These are phyloP conservation scores for Dysidea cf. avara DNA, from an alignment of 37 sponge, comb jelly and placozoan species.

Conservation along the genomic window DNA sequence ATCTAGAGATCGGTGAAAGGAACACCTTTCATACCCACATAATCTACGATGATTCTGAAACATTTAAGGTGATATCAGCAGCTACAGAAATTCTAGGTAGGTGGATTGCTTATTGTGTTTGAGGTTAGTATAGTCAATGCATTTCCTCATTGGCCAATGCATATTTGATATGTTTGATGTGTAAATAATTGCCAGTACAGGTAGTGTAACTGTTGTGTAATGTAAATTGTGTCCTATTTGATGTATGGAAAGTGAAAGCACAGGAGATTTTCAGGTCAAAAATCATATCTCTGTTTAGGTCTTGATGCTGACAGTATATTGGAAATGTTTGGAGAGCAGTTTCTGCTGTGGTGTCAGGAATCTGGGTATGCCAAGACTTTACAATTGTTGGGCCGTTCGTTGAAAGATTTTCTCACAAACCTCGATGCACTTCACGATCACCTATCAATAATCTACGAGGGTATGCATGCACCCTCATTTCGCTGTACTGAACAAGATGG, in stretches of 20 bases:
- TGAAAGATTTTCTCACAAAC: slow-evolving; percentile 85
- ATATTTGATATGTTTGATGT: no score
- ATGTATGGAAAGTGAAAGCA: no score
- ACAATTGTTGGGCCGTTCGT: slow-evolving; percentile 67
- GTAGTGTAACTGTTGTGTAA: no score
- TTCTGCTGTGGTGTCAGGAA: slow-evolving; percentile 84
- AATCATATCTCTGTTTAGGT: slow-evolving; percentile 13
- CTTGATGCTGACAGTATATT: slow-evolving; percentile 63
- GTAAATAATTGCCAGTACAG: no score
- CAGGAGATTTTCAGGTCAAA: no score
- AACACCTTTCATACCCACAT: slow-evolving; percentile 63
- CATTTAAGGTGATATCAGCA: slow-evolving; percentile 58
- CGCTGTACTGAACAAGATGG: slow-evolving; percentile 64
- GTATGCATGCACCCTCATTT: slow-evolving; percentile 89
- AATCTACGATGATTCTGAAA: slow-evolving; percentile 75
- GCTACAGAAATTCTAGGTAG: slow-evolving; percentile 79
- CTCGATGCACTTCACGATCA: slow-evolving; percentile 93
- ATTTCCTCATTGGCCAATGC: no score
- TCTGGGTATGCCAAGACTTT: slow-evolving; percentile 82
- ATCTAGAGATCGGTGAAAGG: slow-evolving; percentile 42
- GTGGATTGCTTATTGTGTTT: neutral
- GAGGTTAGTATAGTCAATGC: no score
- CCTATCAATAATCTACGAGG: slow-evolving; percentile 83
- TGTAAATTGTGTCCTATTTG: no score
- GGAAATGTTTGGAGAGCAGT: slow-evolving; percentile 92